Evolutionary conservation across 2,888 invertebrate genomes (phyloP), one percentile per base, ranked within the genome.

Genomic region (Artemia sinica): DNA sequence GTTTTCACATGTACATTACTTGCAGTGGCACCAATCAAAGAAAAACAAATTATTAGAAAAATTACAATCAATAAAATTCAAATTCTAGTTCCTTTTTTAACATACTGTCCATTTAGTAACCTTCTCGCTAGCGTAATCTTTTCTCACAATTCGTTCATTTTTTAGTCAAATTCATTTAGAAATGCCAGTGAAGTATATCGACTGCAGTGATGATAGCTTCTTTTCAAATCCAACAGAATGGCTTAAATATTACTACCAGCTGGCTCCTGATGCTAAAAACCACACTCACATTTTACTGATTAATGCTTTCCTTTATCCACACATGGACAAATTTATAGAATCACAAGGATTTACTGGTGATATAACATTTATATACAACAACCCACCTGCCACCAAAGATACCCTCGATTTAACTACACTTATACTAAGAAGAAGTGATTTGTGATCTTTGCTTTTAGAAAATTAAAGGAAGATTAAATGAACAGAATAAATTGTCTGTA

Each of bases 241-340:
- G 63, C 63, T 58, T 28, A 28, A 58, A 18, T 8, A 58, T 58
- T 58, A 58, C 63, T 58, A 58, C 63, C n/a, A 28, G 63, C n/a
- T 58, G 8, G n/a, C 9, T 10, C 63, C 63, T 18, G 63, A 58
- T 18, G 63, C 63, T n/a, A 28, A 58, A 58, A n/a, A 58, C 14
- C 63, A 58, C 28, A 58, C 63, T 28, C 63, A 58, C 28, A 11
- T 58, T 10, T 1, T 58, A 8, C 11, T 58, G 28, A 8, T 18
- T 9, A 28, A 10, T 10, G n/a, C 14, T n/a, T 58, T 18, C 10
- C 28, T 58, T n/a, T 58, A 58, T 58, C 63, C 63, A 58, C 63
- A 58, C 10, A 58, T 58, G 14, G 63, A 58, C 8, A 58, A 28
- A 58, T 18, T 18, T 58, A 18, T 58, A 58, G 10, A 18, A 58